A percentile compares a stretch with the other conserved stretches of the same genome.
Conservation (phyloP, 2,888 invertebrate genomes). For the Tetropium fuscum region DNA sequence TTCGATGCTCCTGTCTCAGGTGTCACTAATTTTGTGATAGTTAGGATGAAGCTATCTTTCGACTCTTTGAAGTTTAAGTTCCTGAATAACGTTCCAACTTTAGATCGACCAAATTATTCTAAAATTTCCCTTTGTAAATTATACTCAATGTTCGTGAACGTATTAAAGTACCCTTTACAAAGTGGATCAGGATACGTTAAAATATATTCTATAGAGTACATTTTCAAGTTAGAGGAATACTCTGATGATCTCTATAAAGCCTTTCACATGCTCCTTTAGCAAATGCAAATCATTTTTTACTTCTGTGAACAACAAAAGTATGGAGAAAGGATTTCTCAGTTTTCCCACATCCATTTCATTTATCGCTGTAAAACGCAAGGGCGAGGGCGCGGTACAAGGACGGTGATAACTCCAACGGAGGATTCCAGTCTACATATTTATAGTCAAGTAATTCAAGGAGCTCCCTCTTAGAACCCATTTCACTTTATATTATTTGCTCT, state of each 20-base stretch:
- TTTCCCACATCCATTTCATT: conserved; percentile 23
- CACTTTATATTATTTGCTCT: conserved; percentile 6
- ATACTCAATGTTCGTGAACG: neutral
- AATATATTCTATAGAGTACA: conserved; percentile 17
- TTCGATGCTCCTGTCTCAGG: no score
- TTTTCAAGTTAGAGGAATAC: conserved; percentile 15
- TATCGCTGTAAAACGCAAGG: conserved; percentile 20
- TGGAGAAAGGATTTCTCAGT: conserved; percentile 20
- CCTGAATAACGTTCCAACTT: no score
- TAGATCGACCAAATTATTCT: no score
- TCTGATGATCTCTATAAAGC: conserved; percentile 20
- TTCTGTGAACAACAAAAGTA: conserved; percentile 29
- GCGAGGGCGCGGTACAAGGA: conserved; percentile 15
- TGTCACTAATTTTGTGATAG: no score
- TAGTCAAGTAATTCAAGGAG: conserved; percentile 13
- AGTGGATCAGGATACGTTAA: conserved; percentile 2
- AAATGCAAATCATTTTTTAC: conserved; percentile 35
- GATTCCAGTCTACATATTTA: conserved; percentile 21
- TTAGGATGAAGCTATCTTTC: no score
- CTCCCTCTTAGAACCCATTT: neutral
- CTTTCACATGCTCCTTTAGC: conserved; percentile 18
- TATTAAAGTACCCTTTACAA: neutral
- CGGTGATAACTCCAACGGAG: conserved; percentile 15
- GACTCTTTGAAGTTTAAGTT: no score
- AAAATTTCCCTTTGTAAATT: neutral